phyloP scores from a whole-genome alignment of 1,140 invertebrate genomes.

The Ostrea edulis region DNA sequence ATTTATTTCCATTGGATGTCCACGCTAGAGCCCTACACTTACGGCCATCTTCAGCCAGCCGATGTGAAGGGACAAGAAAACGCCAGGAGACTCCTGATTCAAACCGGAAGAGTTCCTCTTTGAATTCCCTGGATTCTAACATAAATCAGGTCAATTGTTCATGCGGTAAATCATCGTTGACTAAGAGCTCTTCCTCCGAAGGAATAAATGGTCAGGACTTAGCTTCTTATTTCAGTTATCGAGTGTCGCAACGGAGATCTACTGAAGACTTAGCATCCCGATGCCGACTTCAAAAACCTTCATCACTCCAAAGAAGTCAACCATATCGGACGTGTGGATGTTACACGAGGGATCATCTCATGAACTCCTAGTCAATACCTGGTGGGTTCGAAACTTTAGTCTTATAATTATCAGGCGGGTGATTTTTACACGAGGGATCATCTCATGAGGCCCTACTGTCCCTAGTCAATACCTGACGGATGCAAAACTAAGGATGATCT shows the following conservation, averaged over 20 bases:
- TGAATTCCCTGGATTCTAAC: background rate
- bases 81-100: background rate
- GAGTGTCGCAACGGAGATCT: background rate
- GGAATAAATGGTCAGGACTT: slow-evolving; percentile 16
- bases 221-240: slow-evolving; percentile 1
- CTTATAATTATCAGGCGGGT: background rate
- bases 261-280: background rate
- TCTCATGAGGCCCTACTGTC: no score
- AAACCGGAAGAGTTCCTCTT: background rate
- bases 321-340: slow-evolving; percentile 12
- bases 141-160: background rate
- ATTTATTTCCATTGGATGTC: slow-evolving; percentile 1
- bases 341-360: slow-evolving; percentile 15
- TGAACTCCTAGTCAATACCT: background rate
- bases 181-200: background rate
- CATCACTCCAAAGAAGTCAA: slow-evolving; percentile 30
- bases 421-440: slow-evolving; percentile 18
- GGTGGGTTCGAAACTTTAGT: no score
- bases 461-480: no score
- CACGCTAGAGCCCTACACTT: background rate
- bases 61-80: background rate
- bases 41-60: background rate
- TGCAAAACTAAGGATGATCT: no score
- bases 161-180: background rate
- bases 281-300: background rate